These are phyloP conservation scores for Lindbergichthys nudifrons DNA, from an alignment of 2,797 vertebrate species.

Conservation along the genomic window DNA sequence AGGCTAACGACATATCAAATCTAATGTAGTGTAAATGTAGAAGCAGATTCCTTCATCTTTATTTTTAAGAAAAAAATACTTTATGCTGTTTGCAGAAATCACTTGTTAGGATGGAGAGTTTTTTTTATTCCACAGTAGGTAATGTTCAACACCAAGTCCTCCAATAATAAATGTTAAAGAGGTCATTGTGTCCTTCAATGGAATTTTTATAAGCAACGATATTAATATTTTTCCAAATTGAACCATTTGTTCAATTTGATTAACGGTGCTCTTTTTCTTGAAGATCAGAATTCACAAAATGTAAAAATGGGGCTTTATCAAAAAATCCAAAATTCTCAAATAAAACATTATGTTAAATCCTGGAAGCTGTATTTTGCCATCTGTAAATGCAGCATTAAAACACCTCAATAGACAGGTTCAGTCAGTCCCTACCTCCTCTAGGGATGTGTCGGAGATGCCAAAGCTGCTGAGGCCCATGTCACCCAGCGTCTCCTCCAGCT, in stretches of 20 bases:
- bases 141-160: neutral
- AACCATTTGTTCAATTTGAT: neutral
- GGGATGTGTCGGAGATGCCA: conserved; percentile 95
- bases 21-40: no score
- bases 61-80: neutral
- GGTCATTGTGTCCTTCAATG: neutral
- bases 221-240: neutral
- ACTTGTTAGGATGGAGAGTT: neutral
- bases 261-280: neutral
- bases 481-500: conserved; percentile 92
- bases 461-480: conserved; percentile 98
- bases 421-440: conserved; percentile 90
- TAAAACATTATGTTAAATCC: neutral
- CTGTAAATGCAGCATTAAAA: conserved; percentile 1
- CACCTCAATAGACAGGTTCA: neutral
- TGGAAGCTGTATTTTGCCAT: neutral
- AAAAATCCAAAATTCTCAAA: neutral
- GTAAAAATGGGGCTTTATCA: neutral
- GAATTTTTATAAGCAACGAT: no score
- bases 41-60: no score
- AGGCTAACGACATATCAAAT: no score
- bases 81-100: neutral
- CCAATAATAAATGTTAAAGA: neutral
- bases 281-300: conserved; percentile 4
- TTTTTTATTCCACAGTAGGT: neutral